Base-by-base conservation (phyloP, 2,113 vertebrate genomes). In the Gopherus flavomarginatus region DNA sequence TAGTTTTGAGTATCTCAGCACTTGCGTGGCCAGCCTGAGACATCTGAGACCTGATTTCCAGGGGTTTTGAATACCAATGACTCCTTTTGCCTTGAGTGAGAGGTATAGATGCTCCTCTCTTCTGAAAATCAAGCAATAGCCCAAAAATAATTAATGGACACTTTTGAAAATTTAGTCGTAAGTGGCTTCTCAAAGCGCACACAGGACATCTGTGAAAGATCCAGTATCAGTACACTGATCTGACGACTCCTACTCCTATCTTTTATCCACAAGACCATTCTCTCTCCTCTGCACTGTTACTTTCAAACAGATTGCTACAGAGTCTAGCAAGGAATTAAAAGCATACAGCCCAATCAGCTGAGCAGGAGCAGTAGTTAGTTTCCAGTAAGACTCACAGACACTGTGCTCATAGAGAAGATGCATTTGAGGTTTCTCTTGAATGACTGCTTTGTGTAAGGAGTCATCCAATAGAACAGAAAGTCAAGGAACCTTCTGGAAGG, bases 41-140 rank as follows among this genome's bases (percentile, higher is more conserved):
- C 85, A 56, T 47, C 88, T 77, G 3, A 17, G 35, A 19, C 35
- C 16, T 86, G 31, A 86, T 44, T 9, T 65, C 31, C 62, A 65
- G 5, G 54, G 19, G 75, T 84, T 42, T 14, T 65, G 9, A 81
- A 10, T 5, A 16, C 88, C 42, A 81, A 2, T 24, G 8, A 59
- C 26, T 29, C 12, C 80, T 6, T 8, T 77, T 83, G 57, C 5
- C 84, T 72, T 62, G 21, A 86, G 5, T 7, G 3, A 53, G 72
- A 77, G 22, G 5, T 50, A 53, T 72, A 86, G 27, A 80, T 0
- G 0, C 1, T 42, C 3, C 3, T 11, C 72, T 13, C 12, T 56
- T 78, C 59, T 27, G 47, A 86, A 96, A 75, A 86, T 8, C 2
- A 52, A 75, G 4, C 79, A 50, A 2, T 5, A 2, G 35, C 35